Evolutionary conservation across 2,113 vertebrate species (phyloP).

Genomic region (Pristiophorus japonicus): DNA sequence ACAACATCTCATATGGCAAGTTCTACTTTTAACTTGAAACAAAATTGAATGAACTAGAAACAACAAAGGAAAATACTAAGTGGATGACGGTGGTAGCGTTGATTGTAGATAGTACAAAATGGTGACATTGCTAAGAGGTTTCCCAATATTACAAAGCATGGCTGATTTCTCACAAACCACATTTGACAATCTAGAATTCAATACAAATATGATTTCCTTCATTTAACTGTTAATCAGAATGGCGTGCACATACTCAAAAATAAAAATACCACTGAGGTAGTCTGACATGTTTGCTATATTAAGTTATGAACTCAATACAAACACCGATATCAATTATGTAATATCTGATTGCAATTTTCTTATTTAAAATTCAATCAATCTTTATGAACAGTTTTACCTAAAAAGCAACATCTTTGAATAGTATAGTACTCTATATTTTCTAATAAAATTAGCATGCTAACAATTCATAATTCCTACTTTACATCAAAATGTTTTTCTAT

Average conservation of each 20-base stretch:
- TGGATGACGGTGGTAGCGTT: background rate
- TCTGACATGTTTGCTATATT: background rate
- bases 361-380: background rate
- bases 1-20: background rate
- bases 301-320: background rate
- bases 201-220: background rate
- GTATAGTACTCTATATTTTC: background rate
- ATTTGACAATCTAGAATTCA: background rate
- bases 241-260: background rate
- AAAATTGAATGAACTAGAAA: conserved; percentile 36
- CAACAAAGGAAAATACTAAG: background rate
- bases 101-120: background rate
- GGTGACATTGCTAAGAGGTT: background rate
- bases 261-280: background rate
- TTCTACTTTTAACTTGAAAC: background rate
- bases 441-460: background rate
- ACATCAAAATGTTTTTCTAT: background rate
- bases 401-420: background rate
- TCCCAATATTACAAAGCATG: background rate
- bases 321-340: background rate
- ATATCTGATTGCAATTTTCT: background rate
- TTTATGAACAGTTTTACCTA: background rate
- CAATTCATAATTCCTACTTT: background rate
- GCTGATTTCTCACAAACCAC: background rate
- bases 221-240: background rate